Evolutionary conservation across 2,888 invertebrate genomes (phyloP).

Genomic region (Acanthosepion esculentum): DNA sequence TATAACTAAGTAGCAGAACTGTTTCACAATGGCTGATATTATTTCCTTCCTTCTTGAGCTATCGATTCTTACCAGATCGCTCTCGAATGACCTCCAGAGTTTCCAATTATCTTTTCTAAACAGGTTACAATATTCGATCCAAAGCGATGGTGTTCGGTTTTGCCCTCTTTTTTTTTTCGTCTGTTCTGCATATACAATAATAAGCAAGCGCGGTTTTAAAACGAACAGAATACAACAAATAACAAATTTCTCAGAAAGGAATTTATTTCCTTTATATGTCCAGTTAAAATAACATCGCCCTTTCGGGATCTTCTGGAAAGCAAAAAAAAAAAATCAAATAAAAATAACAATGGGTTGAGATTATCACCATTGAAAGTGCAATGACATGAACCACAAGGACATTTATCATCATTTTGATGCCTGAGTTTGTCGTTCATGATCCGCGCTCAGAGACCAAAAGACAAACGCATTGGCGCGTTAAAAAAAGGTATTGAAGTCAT

Average conservation of each 20-base stretch:
- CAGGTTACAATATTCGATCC: background rate
- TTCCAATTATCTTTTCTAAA: background rate
- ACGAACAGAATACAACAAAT: background rate
- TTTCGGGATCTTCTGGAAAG: too few species aligned
- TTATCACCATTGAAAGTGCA: background rate
- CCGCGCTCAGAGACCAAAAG: background rate
- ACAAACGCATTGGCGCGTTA: background rate
- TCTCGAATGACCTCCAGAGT: background rate
- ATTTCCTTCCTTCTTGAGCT: background rate
- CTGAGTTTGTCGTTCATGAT: background rate
- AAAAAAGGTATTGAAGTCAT: background rate
- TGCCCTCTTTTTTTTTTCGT: background rate
- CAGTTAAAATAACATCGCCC: slow-evolving; percentile 1
- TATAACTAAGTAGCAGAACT: too few species aligned
- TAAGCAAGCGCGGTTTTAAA: background rate
- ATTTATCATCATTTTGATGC: slow-evolving; percentile 18
- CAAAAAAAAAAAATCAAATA: background rate
- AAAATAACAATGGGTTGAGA: background rate
- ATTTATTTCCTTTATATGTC: background rate
- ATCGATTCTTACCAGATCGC: background rate
- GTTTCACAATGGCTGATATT: background rate
- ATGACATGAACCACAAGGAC: background rate
- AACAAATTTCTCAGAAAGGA: background rate
- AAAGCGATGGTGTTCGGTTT: background rate
- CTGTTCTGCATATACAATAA: background rate